Evolutionary conservation across 2,888 invertebrate species (phyloP).

Genomic region (Yponomeuta evonymella): DNA sequence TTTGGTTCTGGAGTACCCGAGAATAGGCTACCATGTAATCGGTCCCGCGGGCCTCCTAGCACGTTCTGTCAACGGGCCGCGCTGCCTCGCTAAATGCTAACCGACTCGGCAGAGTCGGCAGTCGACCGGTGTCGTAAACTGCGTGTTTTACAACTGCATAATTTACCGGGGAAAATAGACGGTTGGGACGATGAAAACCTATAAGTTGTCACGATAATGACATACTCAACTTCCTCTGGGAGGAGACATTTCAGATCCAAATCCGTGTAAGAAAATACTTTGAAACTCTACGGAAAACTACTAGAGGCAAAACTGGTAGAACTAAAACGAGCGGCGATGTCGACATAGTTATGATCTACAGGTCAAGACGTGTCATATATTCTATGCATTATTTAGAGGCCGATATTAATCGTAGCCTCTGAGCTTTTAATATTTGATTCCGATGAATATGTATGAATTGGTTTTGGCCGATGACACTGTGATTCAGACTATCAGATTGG

Average conservation of each 20-base stretch:
- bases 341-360: background rate
- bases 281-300: background rate
- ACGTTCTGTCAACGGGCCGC: conserved; percentile 7
- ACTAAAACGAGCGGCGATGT: background rate
- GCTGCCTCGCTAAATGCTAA: conserved; percentile 9
- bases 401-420: conserved; percentile 6
- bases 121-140: background rate
- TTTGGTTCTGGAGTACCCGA: background rate
- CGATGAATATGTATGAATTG: conserved; percentile 12
- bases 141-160: background rate
- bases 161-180: background rate
- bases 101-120: background rate
- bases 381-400: background rate
- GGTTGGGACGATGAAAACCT: background rate
- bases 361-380: conserved; percentile 4
- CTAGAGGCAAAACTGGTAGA: background rate
- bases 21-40: conserved; percentile 32
- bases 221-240: no score
- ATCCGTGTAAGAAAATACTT: background rate
- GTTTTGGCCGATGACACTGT: conserved; percentile 6
- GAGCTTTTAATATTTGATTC: conserved; percentile 2
- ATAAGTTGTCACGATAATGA: background rate
- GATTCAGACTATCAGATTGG: background rate
- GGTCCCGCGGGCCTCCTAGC: background rate
- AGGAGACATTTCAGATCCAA: no score